Evolutionary conservation across 37 sponge, comb jelly and placozoan species (phyloP), one percentile per base, ranked within the genome.

Genomic region (Ianthella basta): DNA sequence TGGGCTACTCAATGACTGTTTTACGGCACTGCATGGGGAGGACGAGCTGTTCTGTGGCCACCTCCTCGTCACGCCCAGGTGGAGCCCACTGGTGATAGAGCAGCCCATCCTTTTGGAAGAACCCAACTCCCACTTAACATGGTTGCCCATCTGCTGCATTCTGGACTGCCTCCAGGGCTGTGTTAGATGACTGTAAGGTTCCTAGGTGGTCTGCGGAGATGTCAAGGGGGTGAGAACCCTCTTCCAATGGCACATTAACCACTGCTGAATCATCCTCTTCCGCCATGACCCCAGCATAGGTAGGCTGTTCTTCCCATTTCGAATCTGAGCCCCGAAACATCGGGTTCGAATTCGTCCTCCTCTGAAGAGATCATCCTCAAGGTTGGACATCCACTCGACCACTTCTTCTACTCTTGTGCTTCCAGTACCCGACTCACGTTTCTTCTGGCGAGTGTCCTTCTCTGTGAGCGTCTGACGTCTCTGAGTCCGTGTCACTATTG

Each of bases 301-400:
- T 8, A 44, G 3, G 50, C 8, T 8, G 50, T 44, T 44, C 6
- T 44, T 3, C 50, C 3, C 50, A 44, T 8, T 44, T 44, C n/a
- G n/a, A n/a, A n/a, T n/a, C 38, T 82, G 83, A 63, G 21, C 24
- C n/a, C 67, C 5, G 27, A 67, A 27, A 13, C 35, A 40, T 82
- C 33, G 66, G 27, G 30, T 34, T 64, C 83, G 25, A 21, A 39
- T 29, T 35, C 50, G 63, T 34, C 83, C 65, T 32, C 44, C 39
- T 10, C 29, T 21, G 25, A 81, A 81, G 2, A 82, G 21, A 29
- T 60, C 63, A 67, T 82, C 83, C 61, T 82, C 83, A 38, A 82
- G 38, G 32, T 27, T 29, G 35, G 20, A 37, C 72, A 70, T 70
- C 72, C 72, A 70, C 50, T 44, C 50, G 50, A 8, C 8, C 8